Evolutionary conservation across 2,113 vertebrate genomes (phyloP).

Genomic region (Epinephelus cyanopodus): DNA sequence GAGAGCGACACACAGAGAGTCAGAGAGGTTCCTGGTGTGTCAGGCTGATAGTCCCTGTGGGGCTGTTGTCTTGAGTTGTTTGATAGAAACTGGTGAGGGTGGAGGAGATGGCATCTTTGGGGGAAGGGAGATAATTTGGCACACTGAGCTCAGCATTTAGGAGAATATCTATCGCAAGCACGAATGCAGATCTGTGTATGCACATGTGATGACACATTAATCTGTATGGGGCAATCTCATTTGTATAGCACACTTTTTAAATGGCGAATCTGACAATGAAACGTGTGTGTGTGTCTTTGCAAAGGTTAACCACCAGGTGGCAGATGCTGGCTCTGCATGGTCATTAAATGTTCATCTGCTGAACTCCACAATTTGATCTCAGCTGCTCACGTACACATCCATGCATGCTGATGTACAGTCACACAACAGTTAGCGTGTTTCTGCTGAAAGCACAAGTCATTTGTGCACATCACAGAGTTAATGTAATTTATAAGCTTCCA

Average conservation of each 20-base stretch:
- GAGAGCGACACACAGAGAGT: conserved; percentile 13
- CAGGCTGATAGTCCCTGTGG: conserved; percentile 55
- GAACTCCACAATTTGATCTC: conserved; percentile 21
- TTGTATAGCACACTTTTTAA: conserved; percentile 31
- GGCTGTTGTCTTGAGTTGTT: conserved; percentile 55
- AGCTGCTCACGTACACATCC: conserved; percentile 33
- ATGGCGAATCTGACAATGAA: conserved; percentile 19
- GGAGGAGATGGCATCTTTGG: conserved; percentile 42
- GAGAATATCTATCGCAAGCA: conserved; percentile 17
- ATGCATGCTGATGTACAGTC: conserved; percentile 15
- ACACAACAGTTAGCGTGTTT: neutral
- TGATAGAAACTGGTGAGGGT: conserved; percentile 47
- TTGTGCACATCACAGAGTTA: conserved; percentile 6
- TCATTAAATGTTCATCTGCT: conserved; percentile 3
- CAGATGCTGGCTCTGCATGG: conserved; percentile 49
- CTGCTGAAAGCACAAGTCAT: conserved; percentile 16
- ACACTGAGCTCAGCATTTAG: conserved; percentile 23
- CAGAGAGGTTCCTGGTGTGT: conserved; percentile 40
- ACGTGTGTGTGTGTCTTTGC: conserved; percentile 19
- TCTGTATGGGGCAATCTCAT: neutral
- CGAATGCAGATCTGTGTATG: conserved; percentile 2
- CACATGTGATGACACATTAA: neutral
- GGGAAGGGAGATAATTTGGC: conserved; percentile 26
- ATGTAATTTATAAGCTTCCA: conserved; percentile 23
- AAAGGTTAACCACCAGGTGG: conserved; percentile 72